Base-by-base conservation (phyloP, 2,888 invertebrate genomes). In the Rapana venosa region DNA sequence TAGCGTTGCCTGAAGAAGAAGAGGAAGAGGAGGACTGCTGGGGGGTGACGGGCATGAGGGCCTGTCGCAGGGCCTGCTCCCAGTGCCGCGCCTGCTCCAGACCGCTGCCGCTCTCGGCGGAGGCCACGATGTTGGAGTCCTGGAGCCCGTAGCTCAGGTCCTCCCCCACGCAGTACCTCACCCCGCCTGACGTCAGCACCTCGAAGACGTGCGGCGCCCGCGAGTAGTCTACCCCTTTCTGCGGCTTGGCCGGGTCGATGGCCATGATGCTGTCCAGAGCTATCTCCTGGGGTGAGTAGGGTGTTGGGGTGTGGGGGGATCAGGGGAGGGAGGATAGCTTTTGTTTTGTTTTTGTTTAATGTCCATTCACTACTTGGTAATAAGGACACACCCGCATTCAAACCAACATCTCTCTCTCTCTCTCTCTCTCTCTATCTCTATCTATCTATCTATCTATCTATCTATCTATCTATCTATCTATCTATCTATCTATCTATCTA, bases 61-160 rank as follows among this genome's bases (percentile, higher is more conserved):
- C 99, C 96, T 98, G 99, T 32, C 98, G 97, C 92, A 99, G 98
- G 91, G 98, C 98, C 20, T 98, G 98, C 96, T 99, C 99, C 99
- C 99, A 99, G 95, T 98, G 98, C 96, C 98, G 97, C 91, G 99
- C 98, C 92, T 98, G 97, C 96, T 99, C 96, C 90, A 95, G 91
- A 0, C 99, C 98, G 87, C 98, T 97, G 90, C 99, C 98, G 94
- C 98, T 98, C 93, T 96, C 96, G 0, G 94, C 93, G 0, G 96
- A 95, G 13, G 93, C 94, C 47, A 96, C 95, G 35, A 93, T 94
- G 92, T 93, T 95, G 88, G 94, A 95, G 85, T 95, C 95, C 89
- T 94, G 93, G 30, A 94, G 95, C 4, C 95, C 95, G 87, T 96
- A 96, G 90, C 97, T 96, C 15, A 97, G 97, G 96, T 98, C 98